Conservation (phyloP, 2,797 vertebrate species). For the Mus spretus region DNA sequence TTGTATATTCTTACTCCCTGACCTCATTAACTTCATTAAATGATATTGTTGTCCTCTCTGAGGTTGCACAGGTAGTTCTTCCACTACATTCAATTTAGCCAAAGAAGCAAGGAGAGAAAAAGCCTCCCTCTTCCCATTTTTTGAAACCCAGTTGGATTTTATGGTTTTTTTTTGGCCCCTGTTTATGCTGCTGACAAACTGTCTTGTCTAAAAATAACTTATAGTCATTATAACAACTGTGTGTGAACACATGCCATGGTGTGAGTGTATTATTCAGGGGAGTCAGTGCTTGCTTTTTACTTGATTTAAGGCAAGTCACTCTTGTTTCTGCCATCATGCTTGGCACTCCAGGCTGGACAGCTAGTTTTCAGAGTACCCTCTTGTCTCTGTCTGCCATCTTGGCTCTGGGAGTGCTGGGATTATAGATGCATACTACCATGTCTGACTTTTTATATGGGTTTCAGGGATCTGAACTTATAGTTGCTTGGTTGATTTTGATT, state of each 20-base stretch:
- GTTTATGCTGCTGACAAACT: conserved; percentile 23
- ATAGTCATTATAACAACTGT: conserved; percentile 34
- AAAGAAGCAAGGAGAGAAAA: background rate
- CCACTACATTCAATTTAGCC: conserved; percentile 7
- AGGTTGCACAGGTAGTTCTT: background rate
- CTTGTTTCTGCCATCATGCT: background rate
- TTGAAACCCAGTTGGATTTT: conserved; percentile 5
- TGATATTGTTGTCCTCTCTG: conserved; percentile 18
- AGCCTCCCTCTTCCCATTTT: background rate
- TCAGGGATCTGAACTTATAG: background rate
- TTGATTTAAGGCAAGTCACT: background rate
- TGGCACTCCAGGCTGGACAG: background rate
- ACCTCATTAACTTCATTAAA: conserved; percentile 45
- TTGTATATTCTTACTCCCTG: conserved; percentile 23
- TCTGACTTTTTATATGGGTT: background rate
- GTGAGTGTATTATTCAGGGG: background rate
- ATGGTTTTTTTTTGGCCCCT: background rate
- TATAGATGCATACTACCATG: background rate
- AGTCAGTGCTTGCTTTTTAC: background rate
- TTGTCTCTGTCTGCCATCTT: background rate
- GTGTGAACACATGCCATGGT: background rate
- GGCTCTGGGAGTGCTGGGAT: background rate
- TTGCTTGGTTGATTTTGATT: background rate
- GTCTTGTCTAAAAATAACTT: conserved; percentile 41
- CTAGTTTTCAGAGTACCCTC: background rate